phyloP scores from a whole-genome alignment of 1,140 invertebrate species.

The Himalopsyche phryganea region DNA sequence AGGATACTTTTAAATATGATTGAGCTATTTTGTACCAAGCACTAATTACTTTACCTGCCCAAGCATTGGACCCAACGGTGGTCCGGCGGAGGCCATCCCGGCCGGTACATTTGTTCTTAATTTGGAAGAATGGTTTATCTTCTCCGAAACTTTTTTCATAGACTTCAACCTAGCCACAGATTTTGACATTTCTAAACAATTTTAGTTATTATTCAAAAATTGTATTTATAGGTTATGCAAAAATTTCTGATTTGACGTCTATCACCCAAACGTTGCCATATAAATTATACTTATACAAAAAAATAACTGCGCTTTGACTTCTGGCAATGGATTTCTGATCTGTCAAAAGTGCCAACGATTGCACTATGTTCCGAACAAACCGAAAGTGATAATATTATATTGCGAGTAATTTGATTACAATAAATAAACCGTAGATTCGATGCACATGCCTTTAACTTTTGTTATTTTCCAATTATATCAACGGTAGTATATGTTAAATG shows the following conservation, averaged over 20 bases:
- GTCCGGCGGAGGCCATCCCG: constrained; percentile 79
- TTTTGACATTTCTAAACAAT: constrained; percentile 65
- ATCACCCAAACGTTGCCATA: not conserved
- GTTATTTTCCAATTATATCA: not conserved
- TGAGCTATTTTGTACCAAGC: too few relatives aligned
- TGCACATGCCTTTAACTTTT: not conserved
- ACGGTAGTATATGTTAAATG: not conserved
- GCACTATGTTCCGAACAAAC: constrained; percentile 14
- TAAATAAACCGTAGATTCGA: not conserved
- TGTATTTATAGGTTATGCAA: constrained; percentile 5
- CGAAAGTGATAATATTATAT: constrained; percentile 7
- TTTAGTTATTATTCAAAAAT: not conserved
- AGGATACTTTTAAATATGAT: too few relatives aligned
- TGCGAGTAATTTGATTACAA: not conserved
- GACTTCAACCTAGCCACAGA: constrained; percentile 60
- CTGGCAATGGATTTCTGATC: not conserved
- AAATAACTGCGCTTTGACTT: not conserved
- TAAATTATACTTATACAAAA: not conserved
- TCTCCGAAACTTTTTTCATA: constrained; percentile 66
- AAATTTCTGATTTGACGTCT: constrained; percentile 1
- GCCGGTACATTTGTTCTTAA: constrained; percentile 79
- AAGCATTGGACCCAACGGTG: constrained; percentile 87
- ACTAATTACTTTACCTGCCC: too few relatives aligned
- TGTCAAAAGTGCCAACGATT: constrained; percentile 24
- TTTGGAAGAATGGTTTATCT: constrained; percentile 69